A percentile compares a stretch with the other conserved stretches of the same genome.
These are phyloP conservation scores for Apocrypta bakeri DNA, from an alignment of 1,140 invertebrate genomes.

Conservation along the genomic window DNA sequence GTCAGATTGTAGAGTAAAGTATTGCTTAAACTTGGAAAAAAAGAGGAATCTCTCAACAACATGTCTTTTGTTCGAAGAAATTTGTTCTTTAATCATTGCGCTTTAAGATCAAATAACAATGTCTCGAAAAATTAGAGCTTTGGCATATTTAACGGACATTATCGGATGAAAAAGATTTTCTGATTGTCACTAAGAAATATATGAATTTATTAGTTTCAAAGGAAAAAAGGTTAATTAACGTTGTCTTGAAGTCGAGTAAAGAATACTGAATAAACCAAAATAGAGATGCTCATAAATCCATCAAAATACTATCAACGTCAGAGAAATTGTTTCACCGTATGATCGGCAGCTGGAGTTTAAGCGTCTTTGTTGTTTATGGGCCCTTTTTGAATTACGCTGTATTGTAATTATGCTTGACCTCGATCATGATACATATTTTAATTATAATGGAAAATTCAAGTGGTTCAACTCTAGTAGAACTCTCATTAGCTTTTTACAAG, in stretches of 20 bases:
- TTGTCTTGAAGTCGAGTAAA: neutral
- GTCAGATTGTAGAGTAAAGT: neutral
- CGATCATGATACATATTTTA: neutral
- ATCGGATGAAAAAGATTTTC: neutral
- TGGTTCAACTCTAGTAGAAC: neutral
- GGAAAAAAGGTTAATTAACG: neutral
- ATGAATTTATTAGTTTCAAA: neutral
- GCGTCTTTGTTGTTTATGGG: neutral
- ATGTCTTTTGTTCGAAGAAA: neutral
- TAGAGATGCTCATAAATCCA: neutral
- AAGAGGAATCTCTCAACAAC: neutral
- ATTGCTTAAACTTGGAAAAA: neutral
- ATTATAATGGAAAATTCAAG: neutral
- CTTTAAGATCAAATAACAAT: neutral
- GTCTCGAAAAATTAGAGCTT: constrained; percentile 5
- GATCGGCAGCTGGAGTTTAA: neutral
- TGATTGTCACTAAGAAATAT: neutral
- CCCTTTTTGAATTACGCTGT: neutral
- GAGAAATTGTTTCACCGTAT: neutral
- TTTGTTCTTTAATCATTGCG: neutral
- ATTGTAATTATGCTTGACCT: neutral
- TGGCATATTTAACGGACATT: neutral
- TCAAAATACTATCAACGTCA: neutral
- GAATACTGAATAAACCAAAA: neutral
- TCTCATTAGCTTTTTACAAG: neutral